phyloP scores from a whole-genome alignment of 2,113 vertebrate genomes.

The Spea multiplicata region DNA sequence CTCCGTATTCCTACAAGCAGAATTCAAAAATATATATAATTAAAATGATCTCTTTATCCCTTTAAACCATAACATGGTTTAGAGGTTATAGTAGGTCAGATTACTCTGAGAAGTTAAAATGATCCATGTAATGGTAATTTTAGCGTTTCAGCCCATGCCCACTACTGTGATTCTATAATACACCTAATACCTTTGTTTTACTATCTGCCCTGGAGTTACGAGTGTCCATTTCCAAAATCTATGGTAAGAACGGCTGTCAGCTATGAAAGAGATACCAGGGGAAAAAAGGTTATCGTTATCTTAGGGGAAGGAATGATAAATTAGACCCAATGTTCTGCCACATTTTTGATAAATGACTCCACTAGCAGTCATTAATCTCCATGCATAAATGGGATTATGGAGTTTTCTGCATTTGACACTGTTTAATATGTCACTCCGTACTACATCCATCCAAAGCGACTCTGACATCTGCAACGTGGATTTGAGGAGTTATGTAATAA shows the following conservation, averaged over 20 bases:
- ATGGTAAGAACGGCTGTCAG: background rate
- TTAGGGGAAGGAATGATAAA: slow-evolving; percentile 22
- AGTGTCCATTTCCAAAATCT: too few relatives aligned
- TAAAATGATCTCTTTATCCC: too few relatives aligned
- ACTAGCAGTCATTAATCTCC: slow-evolving; percentile 23
- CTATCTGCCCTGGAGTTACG: too few relatives aligned
- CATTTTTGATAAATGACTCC: slow-evolving; percentile 13
- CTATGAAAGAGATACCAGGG: background rate
- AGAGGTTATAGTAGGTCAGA: too few relatives aligned
- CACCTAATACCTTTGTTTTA: too few relatives aligned
- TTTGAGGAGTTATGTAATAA: slow-evolving; percentile 22
- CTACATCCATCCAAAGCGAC: background rate
- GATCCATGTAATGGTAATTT: too few relatives aligned
- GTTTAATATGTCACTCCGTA: background rate
- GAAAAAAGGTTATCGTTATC: background rate
- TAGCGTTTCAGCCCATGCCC: too few relatives aligned
- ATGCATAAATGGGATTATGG: slow-evolving; percentile 21
- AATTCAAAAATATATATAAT: too few relatives aligned
- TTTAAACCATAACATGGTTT: too few relatives aligned
- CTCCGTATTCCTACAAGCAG: too few relatives aligned
- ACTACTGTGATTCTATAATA: too few relatives aligned
- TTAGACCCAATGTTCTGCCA: slow-evolving; percentile 9
- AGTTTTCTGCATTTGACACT: background rate
- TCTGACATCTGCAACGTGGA: slow-evolving; percentile 3
- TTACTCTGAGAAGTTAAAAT: too few relatives aligned